Evolutionary conservation across 2,888 invertebrate species (phyloP), one percentile per base, ranked within the genome.

Genomic region (Blera fallax): DNA sequence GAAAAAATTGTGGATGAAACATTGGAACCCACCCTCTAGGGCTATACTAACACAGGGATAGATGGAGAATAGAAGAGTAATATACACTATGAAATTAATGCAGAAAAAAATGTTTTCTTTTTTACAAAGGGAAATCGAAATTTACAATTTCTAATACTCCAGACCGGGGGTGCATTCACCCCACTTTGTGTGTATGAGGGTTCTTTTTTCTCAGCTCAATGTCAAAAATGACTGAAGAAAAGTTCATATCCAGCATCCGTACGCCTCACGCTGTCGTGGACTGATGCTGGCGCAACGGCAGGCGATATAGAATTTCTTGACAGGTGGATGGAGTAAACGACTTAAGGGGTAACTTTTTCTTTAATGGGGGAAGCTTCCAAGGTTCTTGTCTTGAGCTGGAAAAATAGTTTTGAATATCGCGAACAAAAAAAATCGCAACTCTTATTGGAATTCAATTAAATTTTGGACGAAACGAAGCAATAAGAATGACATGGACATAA

Each of bases 41-140:
- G n/a, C n/a, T 27, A n/a, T 4, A 58, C 37, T 37, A 11, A 58
- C 58, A 58, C 58, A 37, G 58, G 16, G 7, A 54, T 16, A 32
- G 3, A 24, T 40, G 27, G 62, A 16, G 43, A 8, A 32, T 14
- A 11, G 11, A 16, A 24, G 43, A 62, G 14, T 62, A 16, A 37
- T 32, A 64, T 34, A 65, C 48, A 50, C 48, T 65, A 50, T 65
- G 65, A 65, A 65, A 65, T 65, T 65, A 65, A 65, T 65, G 65
- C 34, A 34, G 1, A 14, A 43, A 32, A 56, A 24, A 60, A 21
- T 24, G 8, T 34, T 16, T 64, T 64, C 4, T 16, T 45, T 14
- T 54, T 16, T 54, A 0, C 2, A 24, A 16, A 54, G 24, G 11
- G n/a, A 37, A 58, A 37, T 34, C 56, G 37, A 58, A 58, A 37